Conservation (phyloP, 2,797 vertebrate species). For the Parotocinclus haroldoi region DNA sequence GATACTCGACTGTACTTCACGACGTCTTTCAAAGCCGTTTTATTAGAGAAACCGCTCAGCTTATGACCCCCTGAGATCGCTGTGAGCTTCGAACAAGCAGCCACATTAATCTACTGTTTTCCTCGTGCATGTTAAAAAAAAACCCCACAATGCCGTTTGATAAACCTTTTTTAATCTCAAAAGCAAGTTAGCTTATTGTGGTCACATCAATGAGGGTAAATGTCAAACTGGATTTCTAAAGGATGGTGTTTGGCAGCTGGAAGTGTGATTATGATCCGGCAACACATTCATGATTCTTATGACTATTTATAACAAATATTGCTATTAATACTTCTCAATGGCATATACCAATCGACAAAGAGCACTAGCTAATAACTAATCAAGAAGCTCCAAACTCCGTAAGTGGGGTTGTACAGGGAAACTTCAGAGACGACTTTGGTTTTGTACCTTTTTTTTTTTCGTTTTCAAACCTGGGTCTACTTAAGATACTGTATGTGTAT, state of each 20-base stretch:
- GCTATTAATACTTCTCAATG: conserved; percentile 90
- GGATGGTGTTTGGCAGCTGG: conserved; percentile 65
- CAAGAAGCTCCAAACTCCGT: conserved; percentile 69
- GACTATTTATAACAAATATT: conserved; percentile 85
- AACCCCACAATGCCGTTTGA: conserved; percentile 52
- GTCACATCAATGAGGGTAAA: conserved; percentile 76
- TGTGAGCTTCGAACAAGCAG: background rate
- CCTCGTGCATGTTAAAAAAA: no score
- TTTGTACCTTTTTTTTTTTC: conserved; percentile 70
- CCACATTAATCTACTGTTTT: no score
- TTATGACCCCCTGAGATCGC: no score
- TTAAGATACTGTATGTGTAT: conserved; percentile 50
- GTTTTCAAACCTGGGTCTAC: conserved; percentile 68
- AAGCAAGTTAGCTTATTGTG: conserved; percentile 85
- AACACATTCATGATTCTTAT: conserved; percentile 74
- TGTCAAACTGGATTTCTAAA: conserved; percentile 72
- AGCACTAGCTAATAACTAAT: conserved; percentile 63
- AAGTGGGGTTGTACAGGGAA: conserved; percentile 61
- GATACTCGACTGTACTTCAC: no score
- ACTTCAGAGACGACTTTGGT: conserved; percentile 91
- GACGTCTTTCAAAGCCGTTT: no score
- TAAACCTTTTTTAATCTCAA: conserved; percentile 77
- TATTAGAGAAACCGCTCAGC: no score
- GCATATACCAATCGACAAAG: conserved; percentile 68
- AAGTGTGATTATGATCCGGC: conserved; percentile 72